Base-by-base conservation (phyloP, 2,888 invertebrate species). In the Colletes collaris region DNA sequence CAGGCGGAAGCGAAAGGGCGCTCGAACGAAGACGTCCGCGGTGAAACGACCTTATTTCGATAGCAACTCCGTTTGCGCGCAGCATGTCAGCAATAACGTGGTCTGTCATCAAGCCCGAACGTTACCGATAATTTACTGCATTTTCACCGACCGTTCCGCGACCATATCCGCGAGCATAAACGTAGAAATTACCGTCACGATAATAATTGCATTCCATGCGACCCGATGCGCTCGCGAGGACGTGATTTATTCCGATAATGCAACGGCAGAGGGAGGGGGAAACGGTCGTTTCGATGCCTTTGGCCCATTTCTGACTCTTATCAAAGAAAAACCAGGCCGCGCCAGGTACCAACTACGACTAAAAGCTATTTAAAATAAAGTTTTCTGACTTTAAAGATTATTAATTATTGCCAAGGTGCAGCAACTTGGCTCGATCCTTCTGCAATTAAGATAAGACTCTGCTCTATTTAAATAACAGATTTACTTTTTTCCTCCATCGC, bases 81-180 rank as follows among this genome's bases (percentile, higher is more conserved):
- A 40, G 52, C 67, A 50, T 68, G 72, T 49, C 75, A 49, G 49
- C 49, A 81, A 77, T 81, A 75, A 72, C 63, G 19, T 53, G 55
- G 58, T 13, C 74, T 76, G 77, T 80, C 78, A 76, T 83, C 81
- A 66, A 58, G 84, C 81, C 27, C 44, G 75, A 75, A 77, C 86
- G 82, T 84, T 84, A 82, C 70, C 73, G 75, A 78, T 79, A 82
- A 86, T 86, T 80, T 68, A 75, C 78, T n/a, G 66, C 75, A 73
- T 86, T 86, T 86, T 86, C 86, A 82, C 80, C 81, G 62, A 16
- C 56, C n/a, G 50, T 52, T 8, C 52, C 50, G 68, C 37, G 40
- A 40, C 64, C 55, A 13, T 44, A 50, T 64, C 35, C 56, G 63
- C 69, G 37, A 69, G 44, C 58, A 53, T 67, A 75, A 75, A 83